These are phyloP conservation scores for Epsilonema sp. DNA, from an alignment of 2,888 invertebrate genomes.

Conservation along the genomic window DNA sequence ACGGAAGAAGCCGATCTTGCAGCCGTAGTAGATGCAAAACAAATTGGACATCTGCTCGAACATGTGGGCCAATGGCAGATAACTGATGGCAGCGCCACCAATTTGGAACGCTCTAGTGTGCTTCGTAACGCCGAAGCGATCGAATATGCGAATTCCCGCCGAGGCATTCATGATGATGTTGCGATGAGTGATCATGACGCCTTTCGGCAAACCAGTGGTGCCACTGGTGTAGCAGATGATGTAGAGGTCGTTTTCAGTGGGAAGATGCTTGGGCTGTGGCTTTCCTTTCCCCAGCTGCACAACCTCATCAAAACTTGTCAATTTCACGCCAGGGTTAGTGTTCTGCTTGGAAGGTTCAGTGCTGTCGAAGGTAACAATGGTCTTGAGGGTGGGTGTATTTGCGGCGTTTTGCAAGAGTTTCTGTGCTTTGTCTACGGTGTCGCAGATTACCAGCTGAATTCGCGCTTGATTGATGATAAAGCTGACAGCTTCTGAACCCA, in stretches of 20 bases:
- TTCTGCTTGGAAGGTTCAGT: background rate
- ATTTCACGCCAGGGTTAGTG: background rate
- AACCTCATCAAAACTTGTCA: slow-evolving; percentile 5
- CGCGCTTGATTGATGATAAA: slow-evolving; percentile 27
- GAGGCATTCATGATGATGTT: slow-evolving; percentile 49
- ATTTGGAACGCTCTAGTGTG: slow-evolving; percentile 9
- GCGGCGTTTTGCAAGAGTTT: background rate
- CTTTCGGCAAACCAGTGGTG: slow-evolving; percentile 87
- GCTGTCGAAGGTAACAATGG: slow-evolving; percentile 2
- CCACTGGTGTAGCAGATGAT: slow-evolving; percentile 29
- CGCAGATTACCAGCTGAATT: slow-evolving; percentile 4
- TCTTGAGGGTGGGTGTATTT: background rate
- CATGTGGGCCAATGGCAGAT: slow-evolving; percentile 91
- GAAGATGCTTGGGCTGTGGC: slow-evolving; percentile 15
- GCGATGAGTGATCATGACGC: slow-evolving; percentile 82
- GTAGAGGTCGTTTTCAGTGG: slow-evolving; percentile 29
- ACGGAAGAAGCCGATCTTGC: slow-evolving; percentile 78
- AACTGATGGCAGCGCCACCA: slow-evolving; percentile 47
- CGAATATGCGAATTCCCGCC: background rate
- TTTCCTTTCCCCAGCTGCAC: background rate
- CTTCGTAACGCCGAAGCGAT: background rate
- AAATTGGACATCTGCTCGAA: slow-evolving; percentile 47
- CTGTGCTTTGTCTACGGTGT: background rate
- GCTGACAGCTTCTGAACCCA: slow-evolving; percentile 34
- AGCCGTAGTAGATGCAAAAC: slow-evolving; percentile 40